These are phyloP conservation scores for Tholera decimalis DNA, from an alignment of 2,888 invertebrate genomes.

Conservation along the genomic window DNA sequence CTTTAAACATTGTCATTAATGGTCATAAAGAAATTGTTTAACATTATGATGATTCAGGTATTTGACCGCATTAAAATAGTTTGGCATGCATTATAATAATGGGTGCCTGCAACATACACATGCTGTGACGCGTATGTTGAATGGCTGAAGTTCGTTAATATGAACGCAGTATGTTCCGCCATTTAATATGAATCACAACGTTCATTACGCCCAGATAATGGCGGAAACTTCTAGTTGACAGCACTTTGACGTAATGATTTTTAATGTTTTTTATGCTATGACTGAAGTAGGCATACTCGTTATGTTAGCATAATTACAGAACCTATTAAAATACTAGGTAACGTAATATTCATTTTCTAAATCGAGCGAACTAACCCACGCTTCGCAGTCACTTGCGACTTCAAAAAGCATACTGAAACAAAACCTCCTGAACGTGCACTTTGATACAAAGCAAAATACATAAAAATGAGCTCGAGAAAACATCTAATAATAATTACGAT, in stretches of 20 bases:
- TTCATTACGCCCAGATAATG: conserved; percentile 42
- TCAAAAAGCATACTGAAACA: neutral
- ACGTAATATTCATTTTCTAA: neutral
- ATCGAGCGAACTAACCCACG: neutral
- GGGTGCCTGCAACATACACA: conserved; percentile 39
- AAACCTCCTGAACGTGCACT: neutral
- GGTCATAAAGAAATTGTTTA: conserved; percentile 32
- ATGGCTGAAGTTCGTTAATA: conserved; percentile 51
- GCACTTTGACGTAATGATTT: conserved; percentile 18
- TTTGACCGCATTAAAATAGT: conserved; percentile 57
- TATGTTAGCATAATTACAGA: neutral
- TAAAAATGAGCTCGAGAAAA: conserved; percentile 5
- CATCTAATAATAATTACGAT: neutral
- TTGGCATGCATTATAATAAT: conserved; percentile 50
- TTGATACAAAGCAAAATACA: neutral
- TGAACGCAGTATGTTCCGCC: conserved; percentile 43
- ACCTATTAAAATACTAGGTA: neutral
- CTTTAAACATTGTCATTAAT: conserved; percentile 23
- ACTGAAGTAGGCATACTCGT: neutral
- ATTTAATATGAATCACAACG: conserved; percentile 53
- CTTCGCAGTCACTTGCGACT: neutral
- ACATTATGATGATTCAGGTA: conserved; percentile 33
- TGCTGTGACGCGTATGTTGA: conserved; percentile 45
- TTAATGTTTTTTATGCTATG: conserved; percentile 11
- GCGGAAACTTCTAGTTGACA: conserved; percentile 35